Base-by-base conservation (phyloP, 2,113 vertebrate species). In the Xiphophorus couchianus region DNA sequence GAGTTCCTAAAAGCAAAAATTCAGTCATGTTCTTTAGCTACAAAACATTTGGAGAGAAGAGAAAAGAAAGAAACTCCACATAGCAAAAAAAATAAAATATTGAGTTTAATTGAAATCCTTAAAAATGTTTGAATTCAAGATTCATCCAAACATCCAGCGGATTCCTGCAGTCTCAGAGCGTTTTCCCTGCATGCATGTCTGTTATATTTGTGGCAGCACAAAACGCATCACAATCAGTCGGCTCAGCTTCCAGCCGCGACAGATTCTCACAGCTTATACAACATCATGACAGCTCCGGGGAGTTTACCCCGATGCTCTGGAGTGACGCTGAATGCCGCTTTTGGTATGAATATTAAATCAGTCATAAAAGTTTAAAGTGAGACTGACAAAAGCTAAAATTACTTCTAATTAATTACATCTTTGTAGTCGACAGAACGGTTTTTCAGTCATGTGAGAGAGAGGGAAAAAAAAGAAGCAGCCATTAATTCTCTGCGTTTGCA, bases 201-300 rank as follows among this genome's bases (percentile, higher is more conserved):
- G 17, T 48, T 48, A 17, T 17, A 48, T 19, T 11, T 17, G 25
- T 58, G 9, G 19, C 51, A 7, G 51, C 51, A 58, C 9, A 71
- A 78, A 86, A 82, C 69, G n/a, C 42, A 76, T 58, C 44, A 54
- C 75, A 39, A 77, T 86, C 71, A 74, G 84, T 86, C 71, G 25
- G 73, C 76, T 66, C 58, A 70, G 71, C 75, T 67, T 10, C 12
- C 11, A 11, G 69, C 73, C 70, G 68, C 74, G 71, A 69, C 42
- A 28, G 60, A 82, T 82, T 85, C 85, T 85, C 77, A 69, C 72
- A 78, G 76, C 76, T 81, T 81, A 62, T 51, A 35, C 44, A 80
- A 83, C 84, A 86, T 72, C 83, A 67, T 30, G 73, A 73, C 60
- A 30, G 25, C 69, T 78, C 62, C 42, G 61, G 81, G 69, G 33